Base-by-base conservation (phyloP, 2,797 vertebrate genomes). In the Saxicola maurus region DNA sequence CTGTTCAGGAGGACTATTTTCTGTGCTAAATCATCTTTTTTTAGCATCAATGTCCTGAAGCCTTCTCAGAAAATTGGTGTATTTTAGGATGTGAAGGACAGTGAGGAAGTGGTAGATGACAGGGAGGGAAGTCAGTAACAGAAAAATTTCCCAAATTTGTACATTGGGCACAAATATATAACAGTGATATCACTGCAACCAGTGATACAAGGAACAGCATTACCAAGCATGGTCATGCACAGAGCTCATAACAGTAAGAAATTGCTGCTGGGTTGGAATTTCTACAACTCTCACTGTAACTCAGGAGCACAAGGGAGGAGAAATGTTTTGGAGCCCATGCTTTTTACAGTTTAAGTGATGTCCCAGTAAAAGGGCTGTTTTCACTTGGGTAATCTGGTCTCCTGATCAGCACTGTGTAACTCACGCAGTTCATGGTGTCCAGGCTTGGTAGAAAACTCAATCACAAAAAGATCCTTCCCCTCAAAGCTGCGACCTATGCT, bases 401-500 rank as follows among this genome's bases (percentile, higher is more conserved):
- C 19, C 30, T 31, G 21, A 61, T 48, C 67, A 83, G 72, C 13
- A 45, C 14, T 46, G 9, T 59, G 17, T 30, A 62, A 97, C 99
- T 99, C 96, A 99, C 99, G 85, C 52, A 98, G 92, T 76, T 99
- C 98, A 6, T 99, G 99, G 43, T 98, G 97, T 76, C 99, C 99
- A 2, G 99, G 99, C 67, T 98, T 99, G 82, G 91, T 92, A 15
- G 98, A 98, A 96, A 99, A 98, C 95, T 99, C 99, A 27, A 99
- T 98, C 74, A 98, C 99, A 85, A 99, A 97, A 69, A 99, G 97
- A 43, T 99, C 98, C 90, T 97, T 97, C 76, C 99, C 98, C 33
- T 99, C 98, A 5, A 98, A 98, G 93, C 98, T 99, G 71, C 98
- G 98, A 14, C 99, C 99, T 10, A 99, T 98, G 94, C 98, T 99